These are phyloP conservation scores for Coregonus sp. DNA, from an alignment of 2,797 vertebrate species.

Conservation along the genomic window DNA sequence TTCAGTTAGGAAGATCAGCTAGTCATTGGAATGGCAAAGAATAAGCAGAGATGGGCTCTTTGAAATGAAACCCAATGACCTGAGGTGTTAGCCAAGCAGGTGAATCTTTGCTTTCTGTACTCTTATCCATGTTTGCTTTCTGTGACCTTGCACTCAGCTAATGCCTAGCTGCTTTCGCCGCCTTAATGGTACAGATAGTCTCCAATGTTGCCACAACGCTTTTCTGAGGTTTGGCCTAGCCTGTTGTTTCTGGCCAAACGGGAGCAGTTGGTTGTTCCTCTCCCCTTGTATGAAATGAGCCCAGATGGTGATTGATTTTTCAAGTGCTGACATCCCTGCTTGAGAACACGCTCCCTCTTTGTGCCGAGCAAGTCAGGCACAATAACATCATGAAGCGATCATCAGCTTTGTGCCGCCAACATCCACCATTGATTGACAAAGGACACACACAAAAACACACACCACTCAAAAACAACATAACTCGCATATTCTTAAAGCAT, in stretches of 20 bases:
- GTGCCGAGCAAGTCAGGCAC: slow-evolving; percentile 96
- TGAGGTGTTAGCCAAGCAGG: slow-evolving; percentile 74
- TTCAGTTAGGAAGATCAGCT: slow-evolving; percentile 19
- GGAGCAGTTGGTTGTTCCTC: slow-evolving; percentile 35
- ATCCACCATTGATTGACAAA: slow-evolving; percentile 94
- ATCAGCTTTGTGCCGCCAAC: slow-evolving; percentile 87
- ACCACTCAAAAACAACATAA: slow-evolving; percentile 38
- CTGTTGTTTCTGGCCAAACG: slow-evolving; percentile 19
- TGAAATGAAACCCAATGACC: slow-evolving; percentile 52
- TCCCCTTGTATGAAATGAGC: slow-evolving; percentile 87
- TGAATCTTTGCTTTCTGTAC: slow-evolving; percentile 79
- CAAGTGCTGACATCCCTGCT: slow-evolving; percentile 98
- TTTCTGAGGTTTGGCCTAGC: slow-evolving; percentile 26
- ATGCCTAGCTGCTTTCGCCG: slow-evolving; percentile 63
- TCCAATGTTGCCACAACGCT: slow-evolving; percentile 33
- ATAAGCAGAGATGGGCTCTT: slow-evolving; percentile 15
- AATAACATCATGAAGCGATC: slow-evolving; percentile 95
- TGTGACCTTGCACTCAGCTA: slow-evolving; percentile 82
- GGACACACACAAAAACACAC: slow-evolving; percentile 32
- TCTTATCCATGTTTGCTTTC: slow-evolving; percentile 88
- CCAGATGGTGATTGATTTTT: slow-evolving; percentile 99
- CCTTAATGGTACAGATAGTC: slow-evolving; percentile 65
- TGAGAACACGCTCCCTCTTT: slow-evolving; percentile 94
- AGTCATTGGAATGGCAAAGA: neutral
- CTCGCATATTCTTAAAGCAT: slow-evolving; percentile 40